Conservation (phyloP, 2,888 invertebrate species). For the Celastrina argiolus region DNA sequence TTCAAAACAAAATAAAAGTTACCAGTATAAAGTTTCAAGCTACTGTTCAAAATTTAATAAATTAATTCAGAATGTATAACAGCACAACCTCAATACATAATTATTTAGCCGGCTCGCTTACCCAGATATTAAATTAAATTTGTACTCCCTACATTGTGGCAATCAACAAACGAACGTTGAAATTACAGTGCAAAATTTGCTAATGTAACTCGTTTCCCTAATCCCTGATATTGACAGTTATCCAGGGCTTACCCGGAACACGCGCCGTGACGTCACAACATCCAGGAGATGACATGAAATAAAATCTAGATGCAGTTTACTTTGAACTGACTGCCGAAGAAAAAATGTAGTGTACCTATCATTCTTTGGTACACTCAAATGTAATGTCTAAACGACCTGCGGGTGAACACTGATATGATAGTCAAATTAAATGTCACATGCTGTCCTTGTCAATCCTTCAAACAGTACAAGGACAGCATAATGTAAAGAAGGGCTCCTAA, state of each 20-base stretch:
- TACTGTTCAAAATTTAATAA: neutral
- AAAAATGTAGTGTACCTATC: neutral
- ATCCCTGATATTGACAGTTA: constrained; percentile 11
- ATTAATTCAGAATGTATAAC: neutral
- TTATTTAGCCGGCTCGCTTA: neutral
- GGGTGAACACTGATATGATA: too few relatives aligned
- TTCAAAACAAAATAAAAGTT: neutral
- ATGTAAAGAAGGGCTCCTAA: too few relatives aligned
- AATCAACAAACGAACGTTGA: neutral
- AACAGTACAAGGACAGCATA: too few relatives aligned
- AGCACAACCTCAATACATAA: neutral
- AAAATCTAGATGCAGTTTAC: neutral
- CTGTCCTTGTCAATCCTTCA: too few relatives aligned
- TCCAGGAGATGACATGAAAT: neutral
- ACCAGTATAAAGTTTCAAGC: neutral
- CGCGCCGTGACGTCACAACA: neutral
- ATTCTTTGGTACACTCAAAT: too few relatives aligned
- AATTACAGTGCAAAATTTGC: neutral
- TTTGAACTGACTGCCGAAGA: neutral
- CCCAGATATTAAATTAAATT: neutral
- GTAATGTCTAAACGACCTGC: too few relatives aligned
- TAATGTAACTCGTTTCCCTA: constrained; percentile 1
- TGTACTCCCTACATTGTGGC: neutral
- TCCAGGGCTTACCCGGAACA: neutral
- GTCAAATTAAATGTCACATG: too few relatives aligned